Base-by-base conservation (phyloP, 2,797 vertebrate species). In the Sarcoramphus papa region DNA sequence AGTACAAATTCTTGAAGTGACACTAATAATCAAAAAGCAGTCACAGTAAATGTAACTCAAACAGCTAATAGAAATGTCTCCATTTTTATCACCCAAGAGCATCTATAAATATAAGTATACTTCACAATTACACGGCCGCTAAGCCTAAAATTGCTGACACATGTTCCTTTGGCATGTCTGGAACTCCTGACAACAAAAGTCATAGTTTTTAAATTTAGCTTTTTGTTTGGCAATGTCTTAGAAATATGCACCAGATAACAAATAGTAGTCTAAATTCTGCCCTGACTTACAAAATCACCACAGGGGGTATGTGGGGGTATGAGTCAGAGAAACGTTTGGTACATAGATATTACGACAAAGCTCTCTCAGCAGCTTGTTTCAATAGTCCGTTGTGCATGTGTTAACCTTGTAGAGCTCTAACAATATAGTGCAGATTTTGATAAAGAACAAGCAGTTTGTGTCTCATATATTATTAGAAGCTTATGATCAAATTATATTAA, bases 191-290 rank as follows among this genome's bases (percentile, higher is more conserved):
- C 37, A 85, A 87, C 37, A 60, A 64, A 91, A 96, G 68, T 88
- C 67, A 82, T 43, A 57, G 69, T 33, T 94, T 92, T 91, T 80
- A 96, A 86, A 84, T 56, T 93, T 86, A 95, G 85, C 41, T 69
- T 90, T 92, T 91, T 91, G 17, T 82, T 95, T 93, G 67, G 94
- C 87, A 96, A 33, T 47, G 54, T 60, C 73, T 92, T 90, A 93
- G 18, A 89, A 95, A 75, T 86, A 95, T 76, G 93, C 86, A 94
- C 85, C 77, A 77, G 77, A 93, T 85, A 96, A 85, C 48, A 93
- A 93, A 74, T 0, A 86, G 50, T 45, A 41, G 40, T 37, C 85
- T 93, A 94, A 77, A 84, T 88, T 75, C 77, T 83, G 81, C 59
- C 74, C 75, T 82, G 56, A 89, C 68, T 95, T 95, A 95, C 90